Evolutionary conservation across 2,113 vertebrate genomes (phyloP).

Genomic region (Camelus dromedarius): DNA sequence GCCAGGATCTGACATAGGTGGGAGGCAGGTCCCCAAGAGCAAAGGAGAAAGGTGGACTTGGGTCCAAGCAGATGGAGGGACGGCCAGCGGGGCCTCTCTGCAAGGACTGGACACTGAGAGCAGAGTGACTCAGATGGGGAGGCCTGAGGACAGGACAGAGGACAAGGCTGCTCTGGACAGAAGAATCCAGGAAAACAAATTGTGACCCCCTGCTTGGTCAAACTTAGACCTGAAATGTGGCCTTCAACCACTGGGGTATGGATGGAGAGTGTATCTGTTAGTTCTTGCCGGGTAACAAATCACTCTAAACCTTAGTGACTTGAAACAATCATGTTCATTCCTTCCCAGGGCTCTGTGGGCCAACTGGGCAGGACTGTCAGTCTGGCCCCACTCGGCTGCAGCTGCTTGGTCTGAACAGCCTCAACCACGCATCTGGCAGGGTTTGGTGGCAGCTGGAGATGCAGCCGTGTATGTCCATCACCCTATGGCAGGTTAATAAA

Average conservation of each 20-base stretch:
- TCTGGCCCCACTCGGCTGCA: background rate
- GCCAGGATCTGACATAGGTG: background rate
- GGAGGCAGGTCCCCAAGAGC: background rate
- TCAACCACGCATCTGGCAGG: background rate
- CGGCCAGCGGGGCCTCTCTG: background rate
- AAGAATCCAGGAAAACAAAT: background rate
- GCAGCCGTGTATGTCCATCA: fast-evolving
- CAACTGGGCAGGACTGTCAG: background rate
- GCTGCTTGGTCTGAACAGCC: too few species aligned
- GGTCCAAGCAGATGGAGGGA: background rate
- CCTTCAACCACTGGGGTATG: background rate
- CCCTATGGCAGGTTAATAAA: fast-evolving
- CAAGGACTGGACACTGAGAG: background rate
- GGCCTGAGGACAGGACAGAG: background rate
- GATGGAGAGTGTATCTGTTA: background rate
- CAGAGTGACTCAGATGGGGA: background rate
- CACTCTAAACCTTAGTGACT: background rate
- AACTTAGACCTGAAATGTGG: background rate
- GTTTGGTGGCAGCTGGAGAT: too few species aligned
- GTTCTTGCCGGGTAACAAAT: background rate
- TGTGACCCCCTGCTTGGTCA: background rate
- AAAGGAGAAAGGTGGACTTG: fast-evolving
- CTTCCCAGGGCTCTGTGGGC: too few species aligned
- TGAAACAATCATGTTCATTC: fast-evolving
- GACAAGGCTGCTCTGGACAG: background rate